phyloP scores from a whole-genome alignment of 2,113 vertebrate genomes.

The Uropsilus gracilis region DNA sequence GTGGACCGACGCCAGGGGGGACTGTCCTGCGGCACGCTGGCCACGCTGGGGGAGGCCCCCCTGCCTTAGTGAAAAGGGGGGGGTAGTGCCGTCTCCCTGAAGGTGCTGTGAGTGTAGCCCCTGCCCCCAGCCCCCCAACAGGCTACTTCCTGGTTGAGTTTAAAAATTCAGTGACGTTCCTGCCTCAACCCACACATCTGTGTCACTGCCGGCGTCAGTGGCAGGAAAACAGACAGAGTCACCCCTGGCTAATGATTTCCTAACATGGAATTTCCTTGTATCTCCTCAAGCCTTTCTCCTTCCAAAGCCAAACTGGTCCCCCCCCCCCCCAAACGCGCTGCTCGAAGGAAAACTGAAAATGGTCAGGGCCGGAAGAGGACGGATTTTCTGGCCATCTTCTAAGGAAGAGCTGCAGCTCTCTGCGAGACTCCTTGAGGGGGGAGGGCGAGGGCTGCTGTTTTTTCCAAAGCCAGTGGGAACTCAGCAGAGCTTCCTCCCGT shows the following conservation, averaged over 20 bases:
- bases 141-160: conserved; percentile 89
- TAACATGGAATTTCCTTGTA: conserved; percentile 89
- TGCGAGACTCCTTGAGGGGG: conserved; percentile 43
- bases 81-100: conserved; percentile 63
- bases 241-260: conserved; percentile 88
- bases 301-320: conserved; percentile 70
- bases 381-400: conserved; percentile 41
- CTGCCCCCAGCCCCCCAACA: conserved; percentile 84
- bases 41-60: conserved; percentile 15
- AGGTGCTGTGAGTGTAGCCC: conserved; percentile 73
- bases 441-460: not conserved
- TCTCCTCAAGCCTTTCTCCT: conserved; percentile 81
- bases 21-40: conserved; percentile 14
- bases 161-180: conserved; percentile 88
- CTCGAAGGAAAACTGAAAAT: conserved; percentile 77
- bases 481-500: conserved; percentile 36
- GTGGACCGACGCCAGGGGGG: not conserved
- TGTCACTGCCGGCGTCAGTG: conserved; percentile 90
- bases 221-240: conserved; percentile 89
- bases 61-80: conserved; percentile 3
- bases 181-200: conserved; percentile 89
- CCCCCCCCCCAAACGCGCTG: conserved; percentile 66
- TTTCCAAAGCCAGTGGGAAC: not conserved
- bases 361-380: conserved; percentile 68
- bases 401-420: conserved; percentile 45